Conservation (phyloP, 2,113 vertebrate genomes). For the Cephalopholis sonnerati region DNA sequence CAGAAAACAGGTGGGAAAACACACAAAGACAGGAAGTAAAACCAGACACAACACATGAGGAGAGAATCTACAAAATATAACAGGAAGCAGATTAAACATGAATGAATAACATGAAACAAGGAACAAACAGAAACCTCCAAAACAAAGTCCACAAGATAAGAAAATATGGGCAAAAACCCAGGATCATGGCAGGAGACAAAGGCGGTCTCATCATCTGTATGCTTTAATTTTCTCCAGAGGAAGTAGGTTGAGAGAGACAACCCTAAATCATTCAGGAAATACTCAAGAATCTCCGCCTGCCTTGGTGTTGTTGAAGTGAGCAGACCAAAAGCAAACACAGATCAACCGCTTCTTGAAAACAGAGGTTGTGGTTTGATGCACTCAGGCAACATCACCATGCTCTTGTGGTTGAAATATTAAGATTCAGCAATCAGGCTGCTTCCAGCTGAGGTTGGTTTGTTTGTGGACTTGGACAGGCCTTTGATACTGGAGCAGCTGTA, state of each 20-base stretch:
- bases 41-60: too few species aligned
- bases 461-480: constrained; percentile 26
- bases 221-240: neutral
- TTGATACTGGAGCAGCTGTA: constrained; percentile 16
- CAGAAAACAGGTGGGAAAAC: too few species aligned
- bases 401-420: constrained; percentile 25
- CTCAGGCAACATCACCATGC: constrained; percentile 1
- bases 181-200: too few species aligned
- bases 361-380: constrained; percentile 34
- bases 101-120: too few species aligned
- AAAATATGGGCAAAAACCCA: too few species aligned
- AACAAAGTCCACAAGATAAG: too few species aligned
- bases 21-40: too few species aligned
- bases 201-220: neutral
- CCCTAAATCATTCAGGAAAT: neutral
- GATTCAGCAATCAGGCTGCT: constrained; percentile 31
- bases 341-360: constrained; percentile 10
- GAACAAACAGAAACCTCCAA: too few species aligned
- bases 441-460: constrained; percentile 30
- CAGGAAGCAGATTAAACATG: too few species aligned
- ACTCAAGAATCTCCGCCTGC: neutral
- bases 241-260: neutral
- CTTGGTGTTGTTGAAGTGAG: constrained; percentile 7
- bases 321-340: constrained; percentile 20
- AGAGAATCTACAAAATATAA: too few species aligned